Percentiles rank a stretch among this genome's conserved stretches.
These are phyloP conservation scores for Eclectus roratus DNA, from an alignment of 2,113 vertebrate species.

Conservation along the genomic window DNA sequence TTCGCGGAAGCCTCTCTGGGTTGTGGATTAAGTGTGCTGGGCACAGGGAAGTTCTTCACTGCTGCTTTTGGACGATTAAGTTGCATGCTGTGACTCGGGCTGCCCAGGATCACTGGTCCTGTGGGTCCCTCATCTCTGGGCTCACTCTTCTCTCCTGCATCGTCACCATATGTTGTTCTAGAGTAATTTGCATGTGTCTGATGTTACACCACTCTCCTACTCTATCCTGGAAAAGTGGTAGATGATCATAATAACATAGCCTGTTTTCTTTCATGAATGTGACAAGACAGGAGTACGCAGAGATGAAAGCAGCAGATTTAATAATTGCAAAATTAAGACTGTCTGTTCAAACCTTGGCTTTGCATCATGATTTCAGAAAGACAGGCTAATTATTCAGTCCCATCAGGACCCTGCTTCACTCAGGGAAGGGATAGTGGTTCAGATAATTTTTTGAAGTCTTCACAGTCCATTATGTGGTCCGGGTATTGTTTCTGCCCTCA, in stretches of 20 bases:
- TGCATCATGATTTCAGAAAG: neutral
- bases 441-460: neutral
- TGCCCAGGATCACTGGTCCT: neutral
- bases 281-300: neutral
- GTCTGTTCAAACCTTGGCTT: neutral
- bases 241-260: neutral
- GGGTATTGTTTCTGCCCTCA: neutral
- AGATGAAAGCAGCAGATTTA: neutral
- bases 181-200: neutral
- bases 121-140: fast-evolving
- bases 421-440: neutral
- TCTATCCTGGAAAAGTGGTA: neutral
- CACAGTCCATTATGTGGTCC: neutral
- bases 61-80: neutral
- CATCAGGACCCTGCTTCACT: neutral
- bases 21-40: neutral
- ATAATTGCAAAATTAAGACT: neutral
- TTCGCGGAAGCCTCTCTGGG: neutral
- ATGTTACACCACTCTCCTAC: neutral
- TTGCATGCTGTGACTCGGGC: neutral
- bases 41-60: neutral
- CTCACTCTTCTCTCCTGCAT: fast-evolving
- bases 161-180: fast-evolving
- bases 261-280: neutral
- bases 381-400: neutral